Evolutionary conservation across 1,140 invertebrate species (phyloP), one percentile per base, ranked within the genome.

Genomic region (Magallana angulata): DNA sequence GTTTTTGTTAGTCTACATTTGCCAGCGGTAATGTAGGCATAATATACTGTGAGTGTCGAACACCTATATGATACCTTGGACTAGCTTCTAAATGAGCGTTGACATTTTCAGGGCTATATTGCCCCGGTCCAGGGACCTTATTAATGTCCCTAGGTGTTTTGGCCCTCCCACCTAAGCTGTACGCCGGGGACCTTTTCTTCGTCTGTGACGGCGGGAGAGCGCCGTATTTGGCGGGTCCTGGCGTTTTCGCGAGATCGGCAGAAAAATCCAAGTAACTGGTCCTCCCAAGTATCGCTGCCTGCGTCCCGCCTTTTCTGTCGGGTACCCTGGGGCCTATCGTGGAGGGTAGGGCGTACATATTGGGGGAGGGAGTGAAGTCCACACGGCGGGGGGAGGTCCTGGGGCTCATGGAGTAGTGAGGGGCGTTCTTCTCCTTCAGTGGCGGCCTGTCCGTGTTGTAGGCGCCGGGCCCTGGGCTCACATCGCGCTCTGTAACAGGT

Each of bases 1-100:
- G 36, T 48, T 2, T 48, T 48, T 48, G 2, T 84, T 36, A 84
- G 30, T 84, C 82, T 60, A 91, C 91, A 82, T 90, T 87, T 57
- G 89, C 87, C 56, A 91, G 16, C 3, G 90, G 89, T 71, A 92
- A 86, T 8, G 91, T 56, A 11, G 91, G 90, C 88, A 91, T 91
- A 36, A 89, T 64, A 64, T 89, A 91, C 30, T 91, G 86, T 30
- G 90, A 90, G 85, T 93, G 92, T 6, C 89, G 89, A 16, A 91
- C 87, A 24, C 92, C 92, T 83, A 93, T 90, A 36, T 90, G 82
- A 86, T 91, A 92, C 62, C 92, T 85, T 0, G 92, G 92, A 60
- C 86, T 88, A 76, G 71, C 84, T 76, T 89, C 82, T 85, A 87
- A 83, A 18, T 84, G 83, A 12, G 82, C 88, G 7, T 30, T 84